These are phyloP conservation scores for Ibycter americanus DNA, from an alignment of 2,797 vertebrate genomes.

Conservation along the genomic window DNA sequence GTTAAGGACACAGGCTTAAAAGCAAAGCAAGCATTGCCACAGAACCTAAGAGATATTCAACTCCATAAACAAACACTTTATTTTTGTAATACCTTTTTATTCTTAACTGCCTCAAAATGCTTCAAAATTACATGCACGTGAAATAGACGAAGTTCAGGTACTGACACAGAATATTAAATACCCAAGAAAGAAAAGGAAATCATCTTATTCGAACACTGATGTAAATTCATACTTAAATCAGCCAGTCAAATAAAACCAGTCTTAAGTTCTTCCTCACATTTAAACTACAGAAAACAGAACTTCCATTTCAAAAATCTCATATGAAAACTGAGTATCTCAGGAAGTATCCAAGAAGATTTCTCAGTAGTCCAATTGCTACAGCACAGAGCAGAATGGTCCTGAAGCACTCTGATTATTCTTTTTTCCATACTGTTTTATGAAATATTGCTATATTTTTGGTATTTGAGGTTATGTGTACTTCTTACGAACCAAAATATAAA, in stretches of 20 bases:
- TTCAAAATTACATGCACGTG: neutral
- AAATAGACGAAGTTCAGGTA: neutral
- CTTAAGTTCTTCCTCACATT: neutral
- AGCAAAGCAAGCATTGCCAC: neutral
- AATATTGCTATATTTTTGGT: neutral
- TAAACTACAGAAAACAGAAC: neutral
- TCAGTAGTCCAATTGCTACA: neutral
- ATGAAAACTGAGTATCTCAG: neutral
- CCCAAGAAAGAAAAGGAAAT: neutral
- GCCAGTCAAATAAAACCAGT: neutral
- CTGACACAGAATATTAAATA: neutral
- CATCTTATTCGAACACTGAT: neutral
- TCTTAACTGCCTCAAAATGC: neutral
- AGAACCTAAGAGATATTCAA: neutral
- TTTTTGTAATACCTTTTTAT: neutral
- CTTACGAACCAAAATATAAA: neutral
- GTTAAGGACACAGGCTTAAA: neutral
- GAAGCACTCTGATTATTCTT: neutral
- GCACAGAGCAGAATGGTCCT: neutral
- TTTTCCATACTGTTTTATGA: neutral
- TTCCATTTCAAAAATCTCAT: neutral
- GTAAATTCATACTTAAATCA: neutral
- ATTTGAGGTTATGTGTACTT: neutral
- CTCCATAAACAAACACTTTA: neutral
- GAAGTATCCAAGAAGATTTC: neutral